These are phyloP conservation scores for Cichladusa arquata DNA, from an alignment of 2,113 vertebrate species.

Conservation along the genomic window DNA sequence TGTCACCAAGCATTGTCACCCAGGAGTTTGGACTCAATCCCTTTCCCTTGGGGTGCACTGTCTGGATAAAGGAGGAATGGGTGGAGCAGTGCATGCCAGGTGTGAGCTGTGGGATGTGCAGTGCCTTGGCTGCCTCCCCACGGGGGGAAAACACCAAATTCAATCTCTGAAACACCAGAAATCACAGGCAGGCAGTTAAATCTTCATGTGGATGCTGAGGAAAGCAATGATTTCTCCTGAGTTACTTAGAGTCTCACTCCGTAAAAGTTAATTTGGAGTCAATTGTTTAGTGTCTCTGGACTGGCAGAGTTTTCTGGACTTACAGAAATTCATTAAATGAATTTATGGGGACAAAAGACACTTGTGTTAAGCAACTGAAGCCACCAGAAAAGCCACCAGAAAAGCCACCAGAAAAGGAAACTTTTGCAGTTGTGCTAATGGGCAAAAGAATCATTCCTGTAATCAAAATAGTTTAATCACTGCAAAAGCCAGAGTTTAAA, in stretches of 20 bases:
- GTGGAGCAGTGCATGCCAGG: not conserved
- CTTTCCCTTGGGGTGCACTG: not conserved
- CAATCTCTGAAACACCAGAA: not conserved
- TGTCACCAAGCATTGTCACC: not conserved
- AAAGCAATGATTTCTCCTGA: not conserved
- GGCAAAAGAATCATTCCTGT: not conserved
- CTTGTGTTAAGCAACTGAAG: not conserved
- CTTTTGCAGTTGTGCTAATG: not conserved
- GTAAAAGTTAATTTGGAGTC: not conserved
- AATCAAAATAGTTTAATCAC: not conserved
- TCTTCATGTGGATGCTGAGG: not conserved
- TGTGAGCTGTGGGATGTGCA: not conserved
- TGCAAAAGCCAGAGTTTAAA: not conserved
- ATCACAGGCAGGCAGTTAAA: not conserved
- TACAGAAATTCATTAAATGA: not conserved
- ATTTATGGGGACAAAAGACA: not conserved
- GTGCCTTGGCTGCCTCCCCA: fast-evolving
- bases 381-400: too few species aligned
- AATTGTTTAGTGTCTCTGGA: not conserved
- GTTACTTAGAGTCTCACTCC: not conserved
- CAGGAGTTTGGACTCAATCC: not conserved
- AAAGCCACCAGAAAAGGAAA: not conserved
- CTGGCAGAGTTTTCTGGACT: not conserved
- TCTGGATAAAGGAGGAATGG: not conserved
- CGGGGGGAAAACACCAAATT: not conserved